Evolutionary conservation across 2,797 vertebrate genomes (phyloP).

Genomic region (Onychomys torridus): DNA sequence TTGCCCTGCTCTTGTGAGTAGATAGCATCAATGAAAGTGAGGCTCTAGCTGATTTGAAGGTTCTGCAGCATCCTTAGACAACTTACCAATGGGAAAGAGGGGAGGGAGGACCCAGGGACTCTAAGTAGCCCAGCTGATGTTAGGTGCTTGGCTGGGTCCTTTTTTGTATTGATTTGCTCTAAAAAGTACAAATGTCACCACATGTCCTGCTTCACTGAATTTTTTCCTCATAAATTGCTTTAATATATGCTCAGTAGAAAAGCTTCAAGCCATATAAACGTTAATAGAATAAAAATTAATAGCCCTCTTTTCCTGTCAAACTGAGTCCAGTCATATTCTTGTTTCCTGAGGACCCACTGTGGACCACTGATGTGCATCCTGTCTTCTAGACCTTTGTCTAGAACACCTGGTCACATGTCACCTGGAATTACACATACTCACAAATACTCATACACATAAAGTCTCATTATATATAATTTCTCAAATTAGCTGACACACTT

Average conservation of each 20-base stretch:
- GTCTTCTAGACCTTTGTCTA: background rate
- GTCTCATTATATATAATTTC: background rate
- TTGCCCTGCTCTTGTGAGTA: background rate
- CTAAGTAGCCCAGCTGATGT: background rate
- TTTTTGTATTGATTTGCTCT: conserved; percentile 33
- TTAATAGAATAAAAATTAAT: background rate
- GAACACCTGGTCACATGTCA: background rate
- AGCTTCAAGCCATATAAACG: background rate
- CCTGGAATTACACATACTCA: background rate
- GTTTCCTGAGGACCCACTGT: background rate
- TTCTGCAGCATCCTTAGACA: background rate
- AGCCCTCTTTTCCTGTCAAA: background rate
- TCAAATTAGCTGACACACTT: background rate
- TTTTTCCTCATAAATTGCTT: conserved; percentile 13
- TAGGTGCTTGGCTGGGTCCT: background rate
- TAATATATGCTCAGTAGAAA: conserved; percentile 10
- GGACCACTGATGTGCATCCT: background rate
- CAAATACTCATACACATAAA: background rate
- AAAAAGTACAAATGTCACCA: background rate
- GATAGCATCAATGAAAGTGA: background rate
- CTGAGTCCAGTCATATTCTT: background rate
- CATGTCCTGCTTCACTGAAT: background rate
- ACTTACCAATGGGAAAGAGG: background rate
- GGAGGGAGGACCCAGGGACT: background rate
- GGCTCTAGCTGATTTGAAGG: background rate